phyloP scores from a whole-genome alignment of 2,113 vertebrate genomes.

The Phaethon lepturus region DNA sequence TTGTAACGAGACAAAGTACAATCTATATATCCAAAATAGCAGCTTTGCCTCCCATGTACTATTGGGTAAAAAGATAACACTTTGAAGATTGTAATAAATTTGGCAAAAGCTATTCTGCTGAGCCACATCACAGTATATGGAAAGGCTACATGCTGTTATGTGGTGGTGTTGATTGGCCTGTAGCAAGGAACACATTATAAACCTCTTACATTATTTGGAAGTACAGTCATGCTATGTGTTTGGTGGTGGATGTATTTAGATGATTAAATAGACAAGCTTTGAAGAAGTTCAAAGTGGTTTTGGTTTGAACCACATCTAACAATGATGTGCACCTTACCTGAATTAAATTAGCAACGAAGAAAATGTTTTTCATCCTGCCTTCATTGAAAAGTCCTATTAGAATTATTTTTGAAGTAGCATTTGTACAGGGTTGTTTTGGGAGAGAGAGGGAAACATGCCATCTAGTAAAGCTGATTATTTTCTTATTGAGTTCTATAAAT shows the following conservation, averaged over 20 bases:
- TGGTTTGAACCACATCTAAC: conserved; percentile 4
- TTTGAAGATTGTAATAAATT: conserved; percentile 19
- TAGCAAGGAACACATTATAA: conserved; percentile 5
- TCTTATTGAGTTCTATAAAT: not conserved
- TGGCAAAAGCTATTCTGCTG: not conserved
- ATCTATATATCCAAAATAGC: not conserved
- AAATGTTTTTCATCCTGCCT: not conserved
- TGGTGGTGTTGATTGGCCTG: conserved; percentile 1
- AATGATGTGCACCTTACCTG: not conserved
- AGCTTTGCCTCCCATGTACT: not conserved
- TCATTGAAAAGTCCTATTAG: not conserved
- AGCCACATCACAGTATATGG: conserved; percentile 4
- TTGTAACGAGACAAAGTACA: not conserved
- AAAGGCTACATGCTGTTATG: not conserved
- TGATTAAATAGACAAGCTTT: conserved; percentile 5
- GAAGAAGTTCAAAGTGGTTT: conserved; percentile 29
- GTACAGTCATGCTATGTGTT: not conserved
- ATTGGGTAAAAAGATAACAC: not conserved
- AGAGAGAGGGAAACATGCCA: not conserved
- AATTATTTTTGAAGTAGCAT: not conserved
- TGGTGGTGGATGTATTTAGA: not conserved
- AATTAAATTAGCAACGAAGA: conserved; percentile 4
- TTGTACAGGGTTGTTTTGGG: not conserved
- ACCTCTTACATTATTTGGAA: not conserved
- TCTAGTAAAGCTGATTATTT: not conserved